Evolutionary conservation across 2,888 invertebrate species (phyloP), one percentile per base, ranked within the genome.

Genomic region (Pyrrhia umbra): DNA sequence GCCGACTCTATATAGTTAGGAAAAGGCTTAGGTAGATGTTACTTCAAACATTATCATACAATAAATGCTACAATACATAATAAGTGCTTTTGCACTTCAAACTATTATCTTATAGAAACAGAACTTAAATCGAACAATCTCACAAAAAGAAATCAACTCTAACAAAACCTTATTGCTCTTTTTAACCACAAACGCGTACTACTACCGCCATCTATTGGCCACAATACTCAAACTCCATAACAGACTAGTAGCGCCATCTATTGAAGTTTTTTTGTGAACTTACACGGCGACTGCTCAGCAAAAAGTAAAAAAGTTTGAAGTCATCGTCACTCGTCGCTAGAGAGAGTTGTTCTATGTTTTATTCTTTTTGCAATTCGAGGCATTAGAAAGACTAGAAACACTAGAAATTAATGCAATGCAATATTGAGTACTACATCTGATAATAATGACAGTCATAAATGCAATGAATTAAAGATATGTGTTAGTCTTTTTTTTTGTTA

Each of bases 331-430:
- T 57, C 20, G 59, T 85, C 93, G 87, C 84, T 88, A 94, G 94
- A 92, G 90, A 85, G 92, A 79, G 92, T 86, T 91, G 82, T 83
- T 85, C 83, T 86, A 55, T 42, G 59, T 83, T 87, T 88, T 85
- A 84, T 83, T 81, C 83, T 85, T 87, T 87, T 86, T 77, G 20
- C 13, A 13, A 80, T 56, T 67, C 49, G 4, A 27, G 39, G 45
- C 55, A 18, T 43, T 16, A 56, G 70, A 68, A 30, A 63, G 72
- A 79, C 39, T 65, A 76, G 70, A 80, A 76, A 82, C 2, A 66
- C 9, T 15, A 66, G 54, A 61, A 68, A 55, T 34, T 34, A 34
- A n/a, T 34, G 34, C 34, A 34, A 34, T n/a, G 34, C n/a, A 34
- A 34, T 34, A 34, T 34, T 6, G 34, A 34, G 9, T n/a, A 9